These are phyloP conservation scores for Salvelinus fontinalis DNA, from an alignment of 2,113 vertebrate genomes.

Conservation along the genomic window DNA sequence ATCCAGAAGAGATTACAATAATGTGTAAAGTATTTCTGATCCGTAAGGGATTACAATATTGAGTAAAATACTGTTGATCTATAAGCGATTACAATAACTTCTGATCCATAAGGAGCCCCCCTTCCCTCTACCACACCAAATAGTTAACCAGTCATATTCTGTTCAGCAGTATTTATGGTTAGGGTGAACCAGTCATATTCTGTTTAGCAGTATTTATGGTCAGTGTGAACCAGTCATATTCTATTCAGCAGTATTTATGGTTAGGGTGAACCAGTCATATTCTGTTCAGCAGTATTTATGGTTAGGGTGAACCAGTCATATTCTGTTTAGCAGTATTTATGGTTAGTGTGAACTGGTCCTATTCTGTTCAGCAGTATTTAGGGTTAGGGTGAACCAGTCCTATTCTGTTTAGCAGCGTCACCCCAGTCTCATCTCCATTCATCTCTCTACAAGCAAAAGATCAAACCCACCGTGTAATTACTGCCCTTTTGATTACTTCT, in stretches of 20 bases:
- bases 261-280: background rate
- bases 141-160: background rate
- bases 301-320: too few species aligned
- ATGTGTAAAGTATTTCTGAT: too few species aligned
- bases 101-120: background rate
- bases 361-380: constrained; percentile 2
- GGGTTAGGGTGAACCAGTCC: constrained; percentile 52
- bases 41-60: too few species aligned
- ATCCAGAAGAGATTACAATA: too few species aligned
- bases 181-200: constrained; percentile 51
- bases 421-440: constrained; percentile 52
- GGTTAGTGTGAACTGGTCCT: constrained; percentile 49
- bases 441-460: constrained; percentile 69
- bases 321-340: too few species aligned
- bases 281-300: too few species aligned
- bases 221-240: constrained; percentile 44
- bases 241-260: too few species aligned
- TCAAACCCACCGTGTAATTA: constrained; percentile 70
- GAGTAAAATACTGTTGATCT: too few species aligned
- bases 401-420: constrained; percentile 25
- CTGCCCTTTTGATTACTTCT: constrained; percentile 9
- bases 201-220: background rate
- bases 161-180: too few species aligned
- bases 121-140: constrained; percentile 30
- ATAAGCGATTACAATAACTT: too few species aligned